phyloP scores from a whole-genome alignment of 2,113 vertebrate genomes.

The Camelus bactrianus region DNA sequence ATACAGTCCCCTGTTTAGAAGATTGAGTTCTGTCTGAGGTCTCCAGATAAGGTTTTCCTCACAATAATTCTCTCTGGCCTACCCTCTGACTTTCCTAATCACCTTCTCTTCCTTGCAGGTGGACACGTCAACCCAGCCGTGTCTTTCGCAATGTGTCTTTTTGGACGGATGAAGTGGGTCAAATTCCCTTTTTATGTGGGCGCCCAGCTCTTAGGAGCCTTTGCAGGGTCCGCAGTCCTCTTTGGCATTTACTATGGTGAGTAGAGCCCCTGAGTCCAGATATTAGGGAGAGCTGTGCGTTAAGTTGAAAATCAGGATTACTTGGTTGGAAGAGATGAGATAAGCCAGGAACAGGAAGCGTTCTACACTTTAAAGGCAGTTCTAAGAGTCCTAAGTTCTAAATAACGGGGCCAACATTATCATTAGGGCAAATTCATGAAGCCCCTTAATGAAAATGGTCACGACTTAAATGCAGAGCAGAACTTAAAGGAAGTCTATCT shows the following conservation, averaged over 20 bases:
- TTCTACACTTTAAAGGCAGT: background rate
- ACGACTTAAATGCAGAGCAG: background rate
- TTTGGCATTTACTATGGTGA: constrained; percentile 95
- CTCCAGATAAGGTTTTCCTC: background rate
- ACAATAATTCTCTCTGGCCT: background rate
- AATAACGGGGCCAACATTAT: background rate
- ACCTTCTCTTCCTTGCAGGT: constrained; percentile 87
- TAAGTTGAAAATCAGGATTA: background rate
- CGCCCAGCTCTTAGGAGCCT: constrained; percentile 95
- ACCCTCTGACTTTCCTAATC: background rate
- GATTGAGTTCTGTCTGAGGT: background rate
- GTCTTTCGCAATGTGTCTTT: constrained; percentile 95
- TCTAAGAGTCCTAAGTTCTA: background rate
- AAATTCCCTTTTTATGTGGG: constrained; percentile 95
- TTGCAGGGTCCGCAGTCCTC: constrained; percentile 92
- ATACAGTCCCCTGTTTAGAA: background rate
- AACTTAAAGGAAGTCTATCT: background rate
- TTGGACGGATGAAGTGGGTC: constrained; percentile 92
- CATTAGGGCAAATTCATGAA: background rate
- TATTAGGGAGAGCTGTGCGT: background rate
- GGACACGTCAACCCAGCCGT: constrained; percentile 98
- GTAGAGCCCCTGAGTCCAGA: constrained; percentile 63
- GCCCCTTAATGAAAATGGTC: constrained; percentile 13
- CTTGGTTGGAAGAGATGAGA: background rate
- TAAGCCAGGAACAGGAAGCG: background rate